Evolutionary conservation across 2,113 vertebrate species (phyloP).

Genomic region (Daphoenositta chrysoptera): DNA sequence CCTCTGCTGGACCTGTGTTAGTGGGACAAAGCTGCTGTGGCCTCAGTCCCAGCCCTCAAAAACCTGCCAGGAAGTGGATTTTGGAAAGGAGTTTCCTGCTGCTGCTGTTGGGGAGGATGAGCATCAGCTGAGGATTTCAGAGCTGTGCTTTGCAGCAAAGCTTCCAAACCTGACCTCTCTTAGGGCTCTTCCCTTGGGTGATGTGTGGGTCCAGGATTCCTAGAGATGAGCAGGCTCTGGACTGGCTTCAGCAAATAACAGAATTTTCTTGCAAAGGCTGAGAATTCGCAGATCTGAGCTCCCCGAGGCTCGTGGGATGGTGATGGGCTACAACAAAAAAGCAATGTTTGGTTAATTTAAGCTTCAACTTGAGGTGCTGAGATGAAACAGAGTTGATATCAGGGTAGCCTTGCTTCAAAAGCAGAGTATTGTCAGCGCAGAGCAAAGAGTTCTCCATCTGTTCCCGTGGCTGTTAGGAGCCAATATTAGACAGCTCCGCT

Average conservation of each 20-base stretch:
- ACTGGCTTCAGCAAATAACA: neutral
- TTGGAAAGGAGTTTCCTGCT: neutral
- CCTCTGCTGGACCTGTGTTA: neutral
- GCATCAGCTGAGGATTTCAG: neutral
- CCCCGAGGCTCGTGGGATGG: neutral
- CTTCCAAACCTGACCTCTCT: neutral
- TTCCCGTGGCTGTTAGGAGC: conserved; percentile 37
- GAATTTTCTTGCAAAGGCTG: neutral
- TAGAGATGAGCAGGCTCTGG: neutral
- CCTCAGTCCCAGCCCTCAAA: neutral
- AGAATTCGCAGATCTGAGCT: neutral
- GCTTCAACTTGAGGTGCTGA: conserved; percentile 10
- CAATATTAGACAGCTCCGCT: conserved; percentile 23
- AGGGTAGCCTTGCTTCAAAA: neutral
- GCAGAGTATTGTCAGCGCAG: neutral
- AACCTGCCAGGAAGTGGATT: neutral
- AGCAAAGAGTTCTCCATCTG: conserved; percentile 40
- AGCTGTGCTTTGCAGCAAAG: neutral
- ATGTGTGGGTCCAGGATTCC: neutral
- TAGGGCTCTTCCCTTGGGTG: neutral
- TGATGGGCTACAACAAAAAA: neutral
- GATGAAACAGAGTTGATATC: conserved; percentile 9
- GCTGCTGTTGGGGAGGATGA: neutral
- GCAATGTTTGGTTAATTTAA: neutral
- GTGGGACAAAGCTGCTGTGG: neutral